Conservation (phyloP, 2,797 vertebrate species). For the Anguilla pacifica region DNA sequence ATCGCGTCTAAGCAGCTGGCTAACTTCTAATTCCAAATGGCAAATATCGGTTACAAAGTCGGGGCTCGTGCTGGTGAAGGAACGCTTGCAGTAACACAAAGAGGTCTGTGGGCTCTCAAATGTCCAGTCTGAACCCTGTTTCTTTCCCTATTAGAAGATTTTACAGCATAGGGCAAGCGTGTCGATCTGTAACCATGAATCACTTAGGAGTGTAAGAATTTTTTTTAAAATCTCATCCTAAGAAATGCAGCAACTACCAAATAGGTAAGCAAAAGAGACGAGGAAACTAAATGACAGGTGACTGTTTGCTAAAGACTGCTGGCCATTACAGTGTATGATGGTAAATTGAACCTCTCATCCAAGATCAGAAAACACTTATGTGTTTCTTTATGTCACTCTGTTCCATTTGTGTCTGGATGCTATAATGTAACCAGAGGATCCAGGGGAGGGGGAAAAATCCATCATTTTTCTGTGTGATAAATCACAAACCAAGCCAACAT, state of each 20-base stretch:
- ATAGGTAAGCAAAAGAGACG: background rate
- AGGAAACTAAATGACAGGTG: constrained; percentile 11
- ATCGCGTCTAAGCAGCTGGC: constrained; percentile 65
- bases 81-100: constrained; percentile 31
- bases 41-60: constrained; percentile 48
- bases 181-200: background rate
- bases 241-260: background rate
- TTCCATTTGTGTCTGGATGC: constrained; percentile 7
- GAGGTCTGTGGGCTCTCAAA: constrained; percentile 5
- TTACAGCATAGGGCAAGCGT: background rate
- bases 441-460: constrained; percentile 9
- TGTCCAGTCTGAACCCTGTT: background rate
- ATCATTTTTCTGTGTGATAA: constrained; percentile 12
- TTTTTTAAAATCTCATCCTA: background rate
- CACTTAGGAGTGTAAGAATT: background rate
- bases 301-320: constrained; percentile 2
- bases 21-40: constrained; percentile 57
- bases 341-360: background rate
- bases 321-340: background rate
- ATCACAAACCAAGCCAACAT: background rate
- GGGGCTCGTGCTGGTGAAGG: constrained; percentile 14
- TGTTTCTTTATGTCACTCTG: background rate
- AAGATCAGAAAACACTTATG: background rate
- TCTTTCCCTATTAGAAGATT: background rate
- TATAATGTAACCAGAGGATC: background rate